Evolutionary conservation across 2,888 invertebrate species (phyloP), one percentile per base, ranked within the genome.

Genomic region (Pseudeuparius sepicola): DNA sequence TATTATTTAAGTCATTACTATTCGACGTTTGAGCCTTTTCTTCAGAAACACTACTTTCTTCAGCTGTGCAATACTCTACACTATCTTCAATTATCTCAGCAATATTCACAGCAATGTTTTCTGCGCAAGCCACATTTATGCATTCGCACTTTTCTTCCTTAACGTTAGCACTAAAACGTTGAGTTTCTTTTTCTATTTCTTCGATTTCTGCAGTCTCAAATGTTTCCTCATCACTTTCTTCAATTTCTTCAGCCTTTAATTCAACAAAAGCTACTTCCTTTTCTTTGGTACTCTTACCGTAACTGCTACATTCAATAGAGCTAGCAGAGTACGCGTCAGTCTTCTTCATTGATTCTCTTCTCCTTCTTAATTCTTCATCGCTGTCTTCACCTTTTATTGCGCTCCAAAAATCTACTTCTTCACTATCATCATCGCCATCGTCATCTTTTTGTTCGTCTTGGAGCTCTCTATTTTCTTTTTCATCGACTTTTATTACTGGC

Each of bases 231-330:
- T 44, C 45, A 6, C 14, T 14, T 4, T 33, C 18, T 24, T 34
- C 34, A 18, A 11, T 29, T 29, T 14, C 9, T 23, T 35, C 18
- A 3, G 26, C 6, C 6, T 25, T 6, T 25, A 25, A 25, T 25
- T 25, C 11, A 6, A 7, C 7, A 10, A 25, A n/a, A n/a, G 13
- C n/a, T 18, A 9, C 16, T 10, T 13, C 4, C 11, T 13, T 16
- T n/a, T n/a, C n/a, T n/a, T 25, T 10, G 10, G 6, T 20, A 20
- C 20, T 20, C 20, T 7, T 20, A 7, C n/a, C 7, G 7, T 7
- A 20, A n/a, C 20, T 20, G 48, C 56, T 61, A 47, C 55, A 56
- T 50, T 52, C 39, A 16, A 49, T 56, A 58, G 59, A 60, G 52
- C 51, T 48, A 53, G 55, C 39, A 45, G 58, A 60, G 50, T 47